These are phyloP conservation scores for Eidolon dupreanum DNA, from an alignment of 2,797 vertebrate species.

Conservation along the genomic window DNA sequence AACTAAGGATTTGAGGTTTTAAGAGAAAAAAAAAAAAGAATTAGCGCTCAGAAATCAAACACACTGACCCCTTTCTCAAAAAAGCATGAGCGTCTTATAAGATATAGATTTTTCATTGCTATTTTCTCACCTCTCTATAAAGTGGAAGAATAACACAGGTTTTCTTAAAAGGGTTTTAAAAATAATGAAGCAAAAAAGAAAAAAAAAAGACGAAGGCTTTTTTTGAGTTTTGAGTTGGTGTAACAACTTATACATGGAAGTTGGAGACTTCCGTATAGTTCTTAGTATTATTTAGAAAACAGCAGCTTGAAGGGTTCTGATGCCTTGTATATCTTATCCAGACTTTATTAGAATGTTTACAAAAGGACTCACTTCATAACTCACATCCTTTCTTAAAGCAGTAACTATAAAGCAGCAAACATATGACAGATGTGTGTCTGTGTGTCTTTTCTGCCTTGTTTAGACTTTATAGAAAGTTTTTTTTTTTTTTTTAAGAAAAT, in stretches of 20 bases:
- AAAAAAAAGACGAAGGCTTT: background rate
- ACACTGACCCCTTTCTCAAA: background rate
- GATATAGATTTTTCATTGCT: slow-evolving; percentile 1
- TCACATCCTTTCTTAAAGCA: slow-evolving; percentile 70
- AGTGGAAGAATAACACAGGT: background rate
- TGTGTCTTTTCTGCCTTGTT: slow-evolving; percentile 68
- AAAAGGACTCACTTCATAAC: slow-evolving; percentile 72
- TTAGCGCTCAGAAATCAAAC: background rate
- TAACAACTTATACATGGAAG: slow-evolving; percentile 21
- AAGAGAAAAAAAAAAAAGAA: background rate
- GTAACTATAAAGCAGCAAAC: slow-evolving; percentile 71
- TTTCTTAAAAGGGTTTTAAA: background rate
- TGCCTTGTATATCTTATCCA: slow-evolving; percentile 59
- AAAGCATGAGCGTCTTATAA: background rate
- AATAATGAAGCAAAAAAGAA: background rate
- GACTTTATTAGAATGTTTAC: slow-evolving; percentile 75
- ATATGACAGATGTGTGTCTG: slow-evolving; percentile 75
- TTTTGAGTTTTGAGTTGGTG: background rate
- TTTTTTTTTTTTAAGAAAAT: slow-evolving; percentile 49
- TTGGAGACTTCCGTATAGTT: background rate
- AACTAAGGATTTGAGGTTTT: background rate
- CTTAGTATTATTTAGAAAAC: slow-evolving; percentile 58
- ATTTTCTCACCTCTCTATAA: background rate
- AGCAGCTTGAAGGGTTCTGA: slow-evolving; percentile 55
- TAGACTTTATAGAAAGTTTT: slow-evolving; percentile 49